Percentiles rank a stretch among this genome's conserved stretches.
Evolutionary conservation across 2,113 vertebrate genomes (phyloP).

Genomic region (Cheilinus undulatus): DNA sequence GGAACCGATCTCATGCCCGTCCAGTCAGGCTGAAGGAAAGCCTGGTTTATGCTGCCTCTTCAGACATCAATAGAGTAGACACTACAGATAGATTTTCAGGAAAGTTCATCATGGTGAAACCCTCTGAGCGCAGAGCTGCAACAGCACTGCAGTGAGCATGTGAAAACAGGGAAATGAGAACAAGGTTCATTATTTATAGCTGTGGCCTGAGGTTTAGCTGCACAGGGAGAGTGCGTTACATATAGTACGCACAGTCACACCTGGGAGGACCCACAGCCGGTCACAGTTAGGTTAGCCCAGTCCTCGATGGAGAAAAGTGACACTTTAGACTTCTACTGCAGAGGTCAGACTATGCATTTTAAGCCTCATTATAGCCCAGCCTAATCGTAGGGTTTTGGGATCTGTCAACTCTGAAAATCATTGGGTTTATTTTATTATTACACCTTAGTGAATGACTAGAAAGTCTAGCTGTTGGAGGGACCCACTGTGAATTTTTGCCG

Average conservation of each 20-base stretch:
- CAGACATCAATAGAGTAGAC: conserved; percentile 1
- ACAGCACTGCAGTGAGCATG: conserved; percentile 6
- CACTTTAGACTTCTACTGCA: background rate
- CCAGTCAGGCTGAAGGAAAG: conserved; percentile 36
- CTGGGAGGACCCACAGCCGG: conserved; percentile 26
- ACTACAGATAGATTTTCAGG: background rate
- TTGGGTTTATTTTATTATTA: no score
- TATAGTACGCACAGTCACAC: conserved; percentile 31
- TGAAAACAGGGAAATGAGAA: conserved; percentile 10
- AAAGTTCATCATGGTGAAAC: background rate
- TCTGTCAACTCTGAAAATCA: no score
- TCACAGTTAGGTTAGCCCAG: background rate
- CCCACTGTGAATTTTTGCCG: no score
- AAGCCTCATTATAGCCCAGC: no score
- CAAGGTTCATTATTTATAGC: conserved; percentile 39
- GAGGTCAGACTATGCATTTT: no score
- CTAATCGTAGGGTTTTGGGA: no score
- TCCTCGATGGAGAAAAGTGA: background rate
- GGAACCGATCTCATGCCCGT: conserved; percentile 26
- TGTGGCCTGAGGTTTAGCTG: conserved; percentile 22
- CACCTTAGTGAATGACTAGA: no score
- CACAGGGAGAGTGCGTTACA: conserved; percentile 9
- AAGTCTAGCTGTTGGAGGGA: no score
- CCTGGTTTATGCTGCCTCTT: background rate
- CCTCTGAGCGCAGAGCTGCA: background rate